Evolutionary conservation across 1,140 invertebrate genomes (phyloP).

Genomic region (Philaenus spumarius): DNA sequence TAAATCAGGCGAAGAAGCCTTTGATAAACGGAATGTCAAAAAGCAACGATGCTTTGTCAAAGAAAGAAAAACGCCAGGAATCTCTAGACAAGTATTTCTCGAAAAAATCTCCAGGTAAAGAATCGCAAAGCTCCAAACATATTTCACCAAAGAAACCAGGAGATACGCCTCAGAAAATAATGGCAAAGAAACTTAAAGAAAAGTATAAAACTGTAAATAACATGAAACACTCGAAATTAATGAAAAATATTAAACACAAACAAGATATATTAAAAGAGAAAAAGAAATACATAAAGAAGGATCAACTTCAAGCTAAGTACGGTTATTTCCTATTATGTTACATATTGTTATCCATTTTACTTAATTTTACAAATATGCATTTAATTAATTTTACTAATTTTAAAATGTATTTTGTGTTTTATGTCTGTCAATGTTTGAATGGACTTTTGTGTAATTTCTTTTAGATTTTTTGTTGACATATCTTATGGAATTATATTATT

Average conservation of each 20-base stretch:
- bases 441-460: no score
- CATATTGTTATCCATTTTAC: no score
- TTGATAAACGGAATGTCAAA: background rate
- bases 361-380: no score
- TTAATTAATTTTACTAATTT: no score
- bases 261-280: conserved; percentile 17
- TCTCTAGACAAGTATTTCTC: conserved; percentile 27
- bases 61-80: conserved; percentile 21
- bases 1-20: conserved; percentile 9
- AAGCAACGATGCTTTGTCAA: background rate
- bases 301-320: conserved; percentile 18
- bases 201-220: conserved; percentile 19
- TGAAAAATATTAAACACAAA: conserved; percentile 5
- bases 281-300: conserved; percentile 33
- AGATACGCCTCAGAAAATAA: conserved; percentile 20
- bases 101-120: conserved; percentile 7
- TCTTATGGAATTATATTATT: no score
- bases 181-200: conserved; percentile 28
- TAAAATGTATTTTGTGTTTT: no score
- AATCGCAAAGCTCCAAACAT: background rate
- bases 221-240: background rate
- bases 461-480: no score
- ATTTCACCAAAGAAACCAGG: conserved; percentile 17
- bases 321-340: background rate
- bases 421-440: no score